Percentiles rank a stretch among this genome's conserved stretches.
These are phyloP conservation scores for Dynastes grantii DNA, from an alignment of 2,888 invertebrate genomes.

Conservation along the genomic window DNA sequence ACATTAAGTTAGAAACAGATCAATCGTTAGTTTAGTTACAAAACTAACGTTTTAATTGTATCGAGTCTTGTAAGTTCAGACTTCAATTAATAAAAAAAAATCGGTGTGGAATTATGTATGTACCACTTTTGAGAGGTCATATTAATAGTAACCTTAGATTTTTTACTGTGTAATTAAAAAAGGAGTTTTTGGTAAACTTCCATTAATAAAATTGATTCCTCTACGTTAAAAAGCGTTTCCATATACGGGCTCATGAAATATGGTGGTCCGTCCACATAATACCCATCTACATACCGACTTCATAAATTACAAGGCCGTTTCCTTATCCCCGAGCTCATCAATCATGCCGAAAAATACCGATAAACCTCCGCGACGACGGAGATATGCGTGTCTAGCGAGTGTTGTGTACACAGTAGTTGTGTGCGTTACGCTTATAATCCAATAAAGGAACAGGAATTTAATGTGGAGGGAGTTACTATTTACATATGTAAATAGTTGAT, in stretches of 20 bases:
- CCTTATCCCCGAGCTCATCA: conserved; percentile 5
- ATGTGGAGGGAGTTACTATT: conserved; percentile 29
- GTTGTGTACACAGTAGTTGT: conserved; percentile 33
- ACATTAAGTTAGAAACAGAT: too few species aligned
- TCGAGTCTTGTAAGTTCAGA: too few species aligned
- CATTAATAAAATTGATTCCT: neutral
- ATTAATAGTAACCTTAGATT: too few species aligned
- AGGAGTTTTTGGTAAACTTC: neutral
- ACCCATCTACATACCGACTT: neutral
- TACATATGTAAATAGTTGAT: conserved; percentile 39
- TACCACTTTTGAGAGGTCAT: too few species aligned
- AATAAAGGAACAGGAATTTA: conserved; percentile 38
- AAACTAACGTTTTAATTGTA: too few species aligned
- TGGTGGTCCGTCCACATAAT: neutral
- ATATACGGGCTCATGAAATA: neutral
- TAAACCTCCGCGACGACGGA: conserved; percentile 9
- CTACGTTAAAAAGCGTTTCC: neutral
- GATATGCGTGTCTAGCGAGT: conserved; percentile 27
- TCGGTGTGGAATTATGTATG: too few species aligned
- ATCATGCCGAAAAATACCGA: conserved; percentile 21
- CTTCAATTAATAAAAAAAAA: too few species aligned
- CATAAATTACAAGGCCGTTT: neutral
- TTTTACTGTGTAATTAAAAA: neutral
- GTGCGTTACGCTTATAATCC: conserved; percentile 39
- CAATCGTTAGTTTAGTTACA: too few species aligned